A percentile compares a stretch with the other conserved stretches of the same genome.
These are phyloP conservation scores for Odocoileus virginianus DNA, from an alignment of 2,113 vertebrate species.

Conservation along the genomic window DNA sequence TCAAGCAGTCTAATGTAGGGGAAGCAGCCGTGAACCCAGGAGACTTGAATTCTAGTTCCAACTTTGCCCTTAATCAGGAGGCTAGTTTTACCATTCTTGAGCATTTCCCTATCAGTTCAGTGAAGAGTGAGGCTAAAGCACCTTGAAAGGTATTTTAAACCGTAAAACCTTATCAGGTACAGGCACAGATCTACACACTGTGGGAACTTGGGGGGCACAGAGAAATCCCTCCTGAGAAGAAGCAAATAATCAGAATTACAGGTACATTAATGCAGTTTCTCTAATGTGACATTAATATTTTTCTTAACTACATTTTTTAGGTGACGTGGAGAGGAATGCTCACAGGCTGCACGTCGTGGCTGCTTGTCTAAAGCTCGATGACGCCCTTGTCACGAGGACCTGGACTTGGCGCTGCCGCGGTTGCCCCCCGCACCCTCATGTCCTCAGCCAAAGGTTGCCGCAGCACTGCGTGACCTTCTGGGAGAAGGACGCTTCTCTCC, in stretches of 20 bases:
- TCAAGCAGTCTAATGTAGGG: not conserved
- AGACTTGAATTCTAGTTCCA: not conserved
- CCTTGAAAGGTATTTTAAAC: not conserved
- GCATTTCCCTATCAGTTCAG: not conserved
- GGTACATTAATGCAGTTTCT: not conserved
- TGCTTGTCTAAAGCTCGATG: conserved; percentile 87
- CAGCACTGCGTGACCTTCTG: conserved; percentile 77
- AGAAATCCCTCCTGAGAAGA: not conserved
- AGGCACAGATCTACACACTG: not conserved
- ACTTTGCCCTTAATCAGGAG: not conserved
- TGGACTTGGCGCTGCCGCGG: not conserved
- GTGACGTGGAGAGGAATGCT: conserved; percentile 9
- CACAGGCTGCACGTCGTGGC: conserved; percentile 71
- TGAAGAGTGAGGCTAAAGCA: not conserved
- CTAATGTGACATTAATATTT: not conserved
- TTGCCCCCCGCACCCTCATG: not conserved
- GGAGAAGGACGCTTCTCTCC: conserved; percentile 78
- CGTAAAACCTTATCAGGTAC: not conserved
- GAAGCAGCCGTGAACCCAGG: not conserved
- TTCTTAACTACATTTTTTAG: not conserved
- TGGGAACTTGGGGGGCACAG: not conserved
- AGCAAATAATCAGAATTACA: not conserved
- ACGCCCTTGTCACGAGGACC: conserved; percentile 48
- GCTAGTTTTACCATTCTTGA: not conserved
- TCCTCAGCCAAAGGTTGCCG: conserved; percentile 60